Conservation (phyloP, 2,113 vertebrate genomes). For the Copsychus sechellarum region DNA sequence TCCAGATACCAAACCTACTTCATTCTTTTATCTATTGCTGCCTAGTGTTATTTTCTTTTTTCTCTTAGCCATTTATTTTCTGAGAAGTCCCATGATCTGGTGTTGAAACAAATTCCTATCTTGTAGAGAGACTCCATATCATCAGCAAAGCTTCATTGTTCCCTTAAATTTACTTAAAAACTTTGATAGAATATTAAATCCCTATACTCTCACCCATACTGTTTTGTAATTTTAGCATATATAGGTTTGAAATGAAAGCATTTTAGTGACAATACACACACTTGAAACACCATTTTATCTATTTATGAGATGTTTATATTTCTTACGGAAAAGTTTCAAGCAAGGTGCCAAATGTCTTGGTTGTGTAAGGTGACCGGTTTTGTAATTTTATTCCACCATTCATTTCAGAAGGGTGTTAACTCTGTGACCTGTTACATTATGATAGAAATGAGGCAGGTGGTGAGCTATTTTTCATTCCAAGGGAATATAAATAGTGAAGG, state of each 20-base stretch:
- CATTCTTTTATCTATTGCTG: not conserved
- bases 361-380: not conserved
- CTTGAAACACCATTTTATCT: not conserved
- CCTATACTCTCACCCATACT: not conserved
- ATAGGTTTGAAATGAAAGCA: not conserved
- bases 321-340: not conserved
- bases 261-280: not conserved
- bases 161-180: not conserved
- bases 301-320: not conserved
- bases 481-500: constrained; percentile 63
- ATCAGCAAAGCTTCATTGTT: not conserved
- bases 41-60: not conserved
- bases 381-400: constrained; percentile 22
- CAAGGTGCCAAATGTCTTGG: not conserved
- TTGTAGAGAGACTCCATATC: not conserved
- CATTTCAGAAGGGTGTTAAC: constrained; percentile 16
- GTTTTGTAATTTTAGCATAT: not conserved
- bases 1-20: not conserved
- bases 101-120: not conserved
- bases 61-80: not conserved
- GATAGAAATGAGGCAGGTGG: constrained; percentile 64
- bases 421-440: constrained; percentile 38
- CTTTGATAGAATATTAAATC: not conserved
- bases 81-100: not conserved
- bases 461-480: constrained; percentile 55